These are phyloP conservation scores for Drosophila elegans DNA, from an alignment of 1,140 invertebrate species.

Conservation along the genomic window DNA sequence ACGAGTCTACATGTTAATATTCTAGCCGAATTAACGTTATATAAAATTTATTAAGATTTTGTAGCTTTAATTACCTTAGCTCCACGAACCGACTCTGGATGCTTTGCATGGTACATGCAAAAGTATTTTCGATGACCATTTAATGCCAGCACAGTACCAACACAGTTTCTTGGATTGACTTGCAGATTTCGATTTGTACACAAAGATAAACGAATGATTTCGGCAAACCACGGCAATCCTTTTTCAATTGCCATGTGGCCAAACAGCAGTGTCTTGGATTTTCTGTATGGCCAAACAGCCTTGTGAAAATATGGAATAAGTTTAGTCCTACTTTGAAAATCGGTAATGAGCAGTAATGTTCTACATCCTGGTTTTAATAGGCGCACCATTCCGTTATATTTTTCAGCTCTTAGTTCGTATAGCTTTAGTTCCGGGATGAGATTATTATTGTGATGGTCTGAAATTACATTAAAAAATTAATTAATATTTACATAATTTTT, in stretches of 20 bases:
- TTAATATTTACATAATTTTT: no score
- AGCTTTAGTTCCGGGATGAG: slow-evolving; percentile 89
- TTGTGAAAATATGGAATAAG: slow-evolving; percentile 96
- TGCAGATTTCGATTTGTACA: slow-evolving; percentile 92
- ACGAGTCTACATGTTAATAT: no score
- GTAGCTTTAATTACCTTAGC: slow-evolving; percentile 85
- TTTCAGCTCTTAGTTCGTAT: slow-evolving; percentile 97
- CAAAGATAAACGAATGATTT: slow-evolving; percentile 93
- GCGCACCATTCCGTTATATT: slow-evolving; percentile 97
- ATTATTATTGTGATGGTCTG: slow-evolving; percentile 43
- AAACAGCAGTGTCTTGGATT: slow-evolving; percentile 98
- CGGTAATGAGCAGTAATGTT: slow-evolving; percentile 95
- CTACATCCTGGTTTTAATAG: slow-evolving; percentile 97
- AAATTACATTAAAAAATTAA: background rate
- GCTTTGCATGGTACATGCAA: slow-evolving; percentile 99
- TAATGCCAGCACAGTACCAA: slow-evolving; percentile 97
- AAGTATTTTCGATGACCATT: slow-evolving; percentile 99
- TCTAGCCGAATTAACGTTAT: no score
- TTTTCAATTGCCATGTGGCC: slow-evolving; percentile 96
- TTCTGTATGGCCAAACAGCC: slow-evolving; percentile 97
- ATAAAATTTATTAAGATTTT: background rate
- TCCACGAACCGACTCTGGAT: slow-evolving; percentile 87
- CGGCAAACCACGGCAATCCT: slow-evolving; percentile 96
- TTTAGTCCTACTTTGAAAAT: slow-evolving; percentile 93
- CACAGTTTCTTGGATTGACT: slow-evolving; percentile 98